Percentiles rank a stretch among this genome's conserved stretches.
Conservation (phyloP, 2,888 invertebrate species). For the Trichopoda pennipes region DNA sequence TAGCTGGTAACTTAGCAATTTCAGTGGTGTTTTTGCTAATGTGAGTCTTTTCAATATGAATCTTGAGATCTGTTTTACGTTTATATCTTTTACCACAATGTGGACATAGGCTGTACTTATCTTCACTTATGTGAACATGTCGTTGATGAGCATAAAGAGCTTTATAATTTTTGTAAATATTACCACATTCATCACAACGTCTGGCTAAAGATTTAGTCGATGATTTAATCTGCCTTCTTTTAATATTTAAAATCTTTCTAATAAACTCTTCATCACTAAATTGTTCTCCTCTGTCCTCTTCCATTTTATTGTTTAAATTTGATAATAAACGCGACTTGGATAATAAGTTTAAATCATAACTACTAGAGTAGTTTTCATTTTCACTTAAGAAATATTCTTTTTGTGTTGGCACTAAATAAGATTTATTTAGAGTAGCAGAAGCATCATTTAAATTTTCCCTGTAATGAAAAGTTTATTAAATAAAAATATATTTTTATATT, state of each 20-base stretch:
- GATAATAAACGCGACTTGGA: too few species aligned
- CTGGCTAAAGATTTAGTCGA: constrained; percentile 43
- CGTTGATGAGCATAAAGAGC: constrained; percentile 48
- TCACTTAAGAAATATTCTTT: not conserved
- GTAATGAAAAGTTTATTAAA: not conserved
- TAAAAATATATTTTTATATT: not conserved
- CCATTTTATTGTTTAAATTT: not conserved
- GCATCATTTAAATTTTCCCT: not conserved
- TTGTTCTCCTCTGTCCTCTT: constrained; percentile 27
- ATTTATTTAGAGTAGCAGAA: not conserved
- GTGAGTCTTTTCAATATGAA: constrained; percentile 50
- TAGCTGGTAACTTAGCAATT: constrained; percentile 16
- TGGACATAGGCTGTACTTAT: constrained; percentile 59
- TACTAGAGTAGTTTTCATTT: constrained; percentile 16
- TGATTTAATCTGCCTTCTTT: constrained; percentile 33
- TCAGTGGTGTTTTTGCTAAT: not conserved
- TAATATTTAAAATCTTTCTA: constrained; percentile 55
- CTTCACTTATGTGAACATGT: constrained; percentile 56
- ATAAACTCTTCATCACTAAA: constrained; percentile 64
- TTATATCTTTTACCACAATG: constrained; percentile 63
- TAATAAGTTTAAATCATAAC: constrained; percentile 37
- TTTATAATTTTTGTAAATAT: constrained; percentile 51
- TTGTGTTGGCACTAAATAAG: not conserved
- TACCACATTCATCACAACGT: constrained; percentile 60
- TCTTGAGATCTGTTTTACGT: constrained; percentile 38